These are phyloP conservation scores for Penaeus monodon DNA, from an alignment of 2,888 invertebrate genomes.

Conservation along the genomic window DNA sequence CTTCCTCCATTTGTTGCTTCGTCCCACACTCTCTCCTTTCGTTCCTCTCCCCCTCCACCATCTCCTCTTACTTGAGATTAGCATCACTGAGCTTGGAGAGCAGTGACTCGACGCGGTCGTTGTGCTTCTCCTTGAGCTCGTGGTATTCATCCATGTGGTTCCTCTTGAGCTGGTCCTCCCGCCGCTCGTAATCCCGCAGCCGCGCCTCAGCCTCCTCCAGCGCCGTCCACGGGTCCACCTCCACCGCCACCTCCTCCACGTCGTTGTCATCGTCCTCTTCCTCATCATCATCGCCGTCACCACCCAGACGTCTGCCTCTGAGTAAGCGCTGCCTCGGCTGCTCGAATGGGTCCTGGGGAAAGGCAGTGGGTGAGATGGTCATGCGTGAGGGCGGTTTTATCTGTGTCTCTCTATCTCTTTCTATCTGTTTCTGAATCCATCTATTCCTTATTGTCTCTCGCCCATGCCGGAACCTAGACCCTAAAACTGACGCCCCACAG, in stretches of 20 bases:
- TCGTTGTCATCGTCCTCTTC: slow-evolving; percentile 62
- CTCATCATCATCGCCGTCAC: slow-evolving; percentile 44
- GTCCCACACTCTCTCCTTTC: too few species aligned
- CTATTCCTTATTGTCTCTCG: too few species aligned
- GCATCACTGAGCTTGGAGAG: slow-evolving; percentile 69
- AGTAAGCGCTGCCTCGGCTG: slow-evolving; percentile 11
- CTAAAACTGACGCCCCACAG: too few species aligned
- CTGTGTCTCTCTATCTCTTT: too few species aligned
- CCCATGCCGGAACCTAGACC: too few species aligned
- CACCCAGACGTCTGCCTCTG: slow-evolving; percentile 11
- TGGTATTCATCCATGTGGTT: slow-evolving; percentile 75
- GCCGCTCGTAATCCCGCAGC: slow-evolving; percentile 80
- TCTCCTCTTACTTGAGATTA: slow-evolving; percentile 68
- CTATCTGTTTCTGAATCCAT: too few species aligned
- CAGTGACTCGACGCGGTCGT: slow-evolving; percentile 75
- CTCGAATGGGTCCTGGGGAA: slow-evolving; percentile 43
- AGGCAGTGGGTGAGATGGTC: too few species aligned
- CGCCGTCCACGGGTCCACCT: slow-evolving; percentile 67
- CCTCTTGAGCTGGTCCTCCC: slow-evolving; percentile 66
- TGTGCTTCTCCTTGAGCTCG: slow-evolving; percentile 81
- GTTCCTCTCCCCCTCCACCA: not conserved
- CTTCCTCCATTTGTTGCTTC: too few species aligned
- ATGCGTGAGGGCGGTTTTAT: too few species aligned
- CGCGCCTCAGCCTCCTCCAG: slow-evolving; percentile 75
- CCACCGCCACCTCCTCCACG: slow-evolving; percentile 69